Percentiles rank a stretch among this genome's conserved stretches.
phyloP scores from a whole-genome alignment of 2,113 vertebrate species.

The Odobenus rosmarus region DNA sequence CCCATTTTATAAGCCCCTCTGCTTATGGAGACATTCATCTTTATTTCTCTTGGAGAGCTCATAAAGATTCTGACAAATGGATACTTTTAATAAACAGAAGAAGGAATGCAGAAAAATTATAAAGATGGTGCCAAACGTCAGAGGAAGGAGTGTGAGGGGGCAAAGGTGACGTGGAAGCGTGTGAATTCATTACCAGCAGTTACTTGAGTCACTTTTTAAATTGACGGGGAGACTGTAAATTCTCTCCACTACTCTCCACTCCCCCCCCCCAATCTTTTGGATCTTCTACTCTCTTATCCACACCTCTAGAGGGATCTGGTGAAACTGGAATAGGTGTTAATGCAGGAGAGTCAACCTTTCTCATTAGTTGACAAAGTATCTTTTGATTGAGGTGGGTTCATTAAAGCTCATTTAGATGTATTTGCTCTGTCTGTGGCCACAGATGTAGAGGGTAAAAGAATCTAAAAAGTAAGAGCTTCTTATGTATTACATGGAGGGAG shows the following conservation, averaged over 20 bases:
- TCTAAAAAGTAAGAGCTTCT: slow-evolving; percentile 28
- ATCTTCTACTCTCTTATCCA: background rate
- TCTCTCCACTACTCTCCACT: background rate
- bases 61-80: slow-evolving; percentile 82
- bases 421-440: slow-evolving; percentile 75
- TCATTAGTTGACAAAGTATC: slow-evolving; percentile 82
- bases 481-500: slow-evolving; percentile 27
- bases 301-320: slow-evolving; percentile 82
- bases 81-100: slow-evolving; percentile 89
- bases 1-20: slow-evolving; percentile 74
- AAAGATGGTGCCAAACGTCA: slow-evolving; percentile 22
- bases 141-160: slow-evolving; percentile 63
- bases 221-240: slow-evolving; percentile 76
- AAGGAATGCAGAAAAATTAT: slow-evolving; percentile 89
- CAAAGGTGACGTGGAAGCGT: slow-evolving; percentile 73
- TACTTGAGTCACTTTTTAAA: slow-evolving; percentile 82
- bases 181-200: slow-evolving; percentile 83
- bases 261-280: background rate
- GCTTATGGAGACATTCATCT: slow-evolving; percentile 80
- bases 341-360: slow-evolving; percentile 67
- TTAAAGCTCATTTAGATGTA: slow-evolving; percentile 85
- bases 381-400: slow-evolving; percentile 86
- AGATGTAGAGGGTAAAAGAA: slow-evolving; percentile 69
- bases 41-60: slow-evolving; percentile 74
- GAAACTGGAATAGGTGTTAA: slow-evolving; percentile 84